These are phyloP conservation scores for Xenopus laevis DNA, from an alignment of 2,113 vertebrate species.

Conservation along the genomic window DNA sequence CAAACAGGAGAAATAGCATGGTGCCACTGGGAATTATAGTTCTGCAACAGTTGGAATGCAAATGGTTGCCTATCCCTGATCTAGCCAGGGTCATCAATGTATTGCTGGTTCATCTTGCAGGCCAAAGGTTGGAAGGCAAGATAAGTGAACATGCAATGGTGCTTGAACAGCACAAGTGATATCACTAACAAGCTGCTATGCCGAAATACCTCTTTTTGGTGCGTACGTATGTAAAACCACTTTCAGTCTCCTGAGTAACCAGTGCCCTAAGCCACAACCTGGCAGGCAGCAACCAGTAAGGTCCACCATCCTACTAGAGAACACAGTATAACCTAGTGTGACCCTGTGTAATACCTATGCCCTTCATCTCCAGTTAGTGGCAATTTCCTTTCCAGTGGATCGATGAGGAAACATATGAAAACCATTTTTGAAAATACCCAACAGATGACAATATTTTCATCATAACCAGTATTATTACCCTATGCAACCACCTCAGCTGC, in stretches of 20 bases:
- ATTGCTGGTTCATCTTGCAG: background rate
- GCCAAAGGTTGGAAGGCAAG: conserved; percentile 4
- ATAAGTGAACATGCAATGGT: conserved; percentile 17
- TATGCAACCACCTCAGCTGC: conserved; percentile 50
- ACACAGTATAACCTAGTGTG: background rate
- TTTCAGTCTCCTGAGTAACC: conserved; percentile 25
- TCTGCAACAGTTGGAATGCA: too few relatives aligned
- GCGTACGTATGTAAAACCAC: conserved; percentile 6
- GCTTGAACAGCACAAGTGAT: conserved; percentile 10
- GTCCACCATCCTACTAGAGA: too few relatives aligned
- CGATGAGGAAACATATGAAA: conserved; percentile 10
- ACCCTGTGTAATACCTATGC: background rate
- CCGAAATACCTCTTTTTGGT: conserved; percentile 22
- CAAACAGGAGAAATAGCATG: too few relatives aligned
- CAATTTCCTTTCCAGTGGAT: conserved; percentile 31
- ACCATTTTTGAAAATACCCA: conserved; percentile 45
- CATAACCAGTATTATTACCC: conserved; percentile 48
- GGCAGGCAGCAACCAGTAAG: background rate
- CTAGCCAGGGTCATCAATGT: background rate
- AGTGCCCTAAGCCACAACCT: conserved; percentile 8
- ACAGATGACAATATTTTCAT: background rate
- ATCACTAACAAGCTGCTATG: background rate
- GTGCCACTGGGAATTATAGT: too few relatives aligned
- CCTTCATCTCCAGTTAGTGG: conserved; percentile 24
- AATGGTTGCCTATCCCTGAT: too few relatives aligned